Conservation (phyloP, 2,888 invertebrate genomes). For the Hanleya hanleyi region DNA sequence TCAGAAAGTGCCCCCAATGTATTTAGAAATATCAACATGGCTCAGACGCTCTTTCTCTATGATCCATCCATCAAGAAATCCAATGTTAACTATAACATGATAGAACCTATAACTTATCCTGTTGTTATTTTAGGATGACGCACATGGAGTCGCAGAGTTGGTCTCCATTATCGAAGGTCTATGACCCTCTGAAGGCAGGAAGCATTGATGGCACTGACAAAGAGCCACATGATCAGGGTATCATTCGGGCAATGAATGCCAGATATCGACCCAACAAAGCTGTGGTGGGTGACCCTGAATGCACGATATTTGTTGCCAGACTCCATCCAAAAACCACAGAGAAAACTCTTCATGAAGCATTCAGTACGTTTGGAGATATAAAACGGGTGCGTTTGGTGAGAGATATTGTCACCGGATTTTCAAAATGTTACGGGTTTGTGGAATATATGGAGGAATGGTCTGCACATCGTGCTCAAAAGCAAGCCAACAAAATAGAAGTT, state of each 20-base stretch:
- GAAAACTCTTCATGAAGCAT: constrained; percentile 76
- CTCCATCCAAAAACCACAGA: constrained; percentile 81
- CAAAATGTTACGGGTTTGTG: constrained; percentile 89
- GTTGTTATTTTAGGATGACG: no score
- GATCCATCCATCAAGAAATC: no score
- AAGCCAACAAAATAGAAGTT: constrained; percentile 78
- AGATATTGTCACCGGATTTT: constrained; percentile 88
- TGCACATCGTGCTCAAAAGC: constrained; percentile 79
- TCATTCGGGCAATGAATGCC: constrained; percentile 82
- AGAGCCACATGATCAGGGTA: constrained; percentile 86
- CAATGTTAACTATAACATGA: no score
- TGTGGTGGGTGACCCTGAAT: constrained; percentile 81
- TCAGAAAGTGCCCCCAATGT: no score
- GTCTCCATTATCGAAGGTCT: constrained; percentile 77
- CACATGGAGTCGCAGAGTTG: no score
- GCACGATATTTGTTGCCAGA: constrained; percentile 84
- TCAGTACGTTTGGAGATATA: constrained; percentile 80
- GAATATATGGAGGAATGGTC: constrained; percentile 81
- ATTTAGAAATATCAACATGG: no score
- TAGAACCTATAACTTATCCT: no score
- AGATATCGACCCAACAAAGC: constrained; percentile 67
- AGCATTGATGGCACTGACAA: constrained; percentile 91
- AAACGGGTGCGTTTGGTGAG: constrained; percentile 80
- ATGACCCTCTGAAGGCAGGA: constrained; percentile 87
- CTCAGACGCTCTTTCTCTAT: no score